Conservation (phyloP, 2,888 invertebrate species). For the Apotomis capreana region DNA sequence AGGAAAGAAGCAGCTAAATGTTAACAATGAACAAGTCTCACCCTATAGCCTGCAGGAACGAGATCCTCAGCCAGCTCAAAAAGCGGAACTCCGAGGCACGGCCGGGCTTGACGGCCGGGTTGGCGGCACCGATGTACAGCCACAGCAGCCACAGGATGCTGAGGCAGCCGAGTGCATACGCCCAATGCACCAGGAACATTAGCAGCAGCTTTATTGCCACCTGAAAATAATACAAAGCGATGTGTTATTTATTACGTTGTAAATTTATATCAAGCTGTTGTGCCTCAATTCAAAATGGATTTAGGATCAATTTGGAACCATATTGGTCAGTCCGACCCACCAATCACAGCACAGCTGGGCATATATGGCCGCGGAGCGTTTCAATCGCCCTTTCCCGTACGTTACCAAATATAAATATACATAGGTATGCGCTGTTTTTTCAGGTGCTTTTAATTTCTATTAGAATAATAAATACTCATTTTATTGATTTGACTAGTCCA, state of each 20-base stretch:
- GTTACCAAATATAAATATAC: too few relatives aligned
- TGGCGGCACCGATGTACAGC: slow-evolving; percentile 97
- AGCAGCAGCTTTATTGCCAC: slow-evolving; percentile 93
- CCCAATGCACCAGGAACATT: slow-evolving; percentile 97
- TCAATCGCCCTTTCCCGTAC: too few relatives aligned
- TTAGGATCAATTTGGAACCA: too few relatives aligned
- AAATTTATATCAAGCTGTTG: too few relatives aligned
- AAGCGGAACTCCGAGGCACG: slow-evolving; percentile 92
- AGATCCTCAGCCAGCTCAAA: slow-evolving; percentile 89
- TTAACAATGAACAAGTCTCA: slow-evolving; percentile 59
- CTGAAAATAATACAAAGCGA: slow-evolving; percentile 71
- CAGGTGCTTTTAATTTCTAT: too few relatives aligned
- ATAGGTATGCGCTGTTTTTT: too few relatives aligned
- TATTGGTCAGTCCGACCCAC: too few relatives aligned
- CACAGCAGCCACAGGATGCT: slow-evolving; percentile 92
- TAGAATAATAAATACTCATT: too few relatives aligned
- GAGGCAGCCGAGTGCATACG: slow-evolving; percentile 93
- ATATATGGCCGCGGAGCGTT: too few relatives aligned
- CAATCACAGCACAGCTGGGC: too few relatives aligned
- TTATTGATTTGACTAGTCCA: too few relatives aligned
- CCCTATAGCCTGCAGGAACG: slow-evolving; percentile 90
- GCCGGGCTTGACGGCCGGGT: slow-evolving; percentile 97
- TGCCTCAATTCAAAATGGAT: too few relatives aligned
- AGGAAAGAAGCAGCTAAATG: background rate
- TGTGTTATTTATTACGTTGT: background rate